These are phyloP conservation scores for Leucophenga montana DNA, from an alignment of 2,888 invertebrate genomes.

Conservation along the genomic window DNA sequence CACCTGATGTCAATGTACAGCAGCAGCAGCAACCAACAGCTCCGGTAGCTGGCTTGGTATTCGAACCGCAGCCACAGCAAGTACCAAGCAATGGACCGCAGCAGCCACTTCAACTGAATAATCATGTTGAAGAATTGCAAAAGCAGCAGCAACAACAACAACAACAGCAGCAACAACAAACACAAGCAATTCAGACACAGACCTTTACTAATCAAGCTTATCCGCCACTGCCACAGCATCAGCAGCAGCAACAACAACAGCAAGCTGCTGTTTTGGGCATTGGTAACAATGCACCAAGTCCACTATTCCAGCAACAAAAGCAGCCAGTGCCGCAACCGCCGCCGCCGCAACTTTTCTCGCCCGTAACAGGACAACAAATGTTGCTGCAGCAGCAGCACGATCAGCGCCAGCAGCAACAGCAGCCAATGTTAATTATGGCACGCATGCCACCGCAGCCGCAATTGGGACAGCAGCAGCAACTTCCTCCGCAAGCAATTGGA, in stretches of 20 bases:
- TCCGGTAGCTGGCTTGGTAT: conserved; percentile 54
- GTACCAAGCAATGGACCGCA: conserved; percentile 37
- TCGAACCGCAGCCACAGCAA: conserved; percentile 42
- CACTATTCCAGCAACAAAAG: conserved; percentile 53
- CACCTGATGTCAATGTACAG: conserved; percentile 75
- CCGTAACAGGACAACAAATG: conserved; percentile 45
- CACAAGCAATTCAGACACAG: conserved; percentile 82
- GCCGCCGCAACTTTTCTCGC: conserved; percentile 59
- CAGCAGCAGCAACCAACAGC: conserved; percentile 47
- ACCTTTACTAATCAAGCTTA: conserved; percentile 91
- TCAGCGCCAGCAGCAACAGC: conserved; percentile 47
- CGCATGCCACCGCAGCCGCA: conserved; percentile 55
- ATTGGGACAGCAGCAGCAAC: conserved; percentile 31
- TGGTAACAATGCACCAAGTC: conserved; percentile 41
- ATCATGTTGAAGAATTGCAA: conserved; percentile 54
- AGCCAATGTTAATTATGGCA: conserved; percentile 62
- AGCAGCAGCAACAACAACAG: conserved; percentile 44
- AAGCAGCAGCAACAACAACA: conserved; percentile 36
- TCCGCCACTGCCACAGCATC: conserved; percentile 72
- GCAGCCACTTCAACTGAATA: conserved; percentile 43
- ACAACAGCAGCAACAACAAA: conserved; percentile 44
- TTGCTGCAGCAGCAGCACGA: conserved; percentile 48
- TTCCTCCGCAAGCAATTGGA: conserved; percentile 52
- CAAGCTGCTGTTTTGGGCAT: conserved; percentile 20
- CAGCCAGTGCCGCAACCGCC: conserved; percentile 35